Conservation (phyloP, 2,113 vertebrate species). For the Limanda limanda region DNA sequence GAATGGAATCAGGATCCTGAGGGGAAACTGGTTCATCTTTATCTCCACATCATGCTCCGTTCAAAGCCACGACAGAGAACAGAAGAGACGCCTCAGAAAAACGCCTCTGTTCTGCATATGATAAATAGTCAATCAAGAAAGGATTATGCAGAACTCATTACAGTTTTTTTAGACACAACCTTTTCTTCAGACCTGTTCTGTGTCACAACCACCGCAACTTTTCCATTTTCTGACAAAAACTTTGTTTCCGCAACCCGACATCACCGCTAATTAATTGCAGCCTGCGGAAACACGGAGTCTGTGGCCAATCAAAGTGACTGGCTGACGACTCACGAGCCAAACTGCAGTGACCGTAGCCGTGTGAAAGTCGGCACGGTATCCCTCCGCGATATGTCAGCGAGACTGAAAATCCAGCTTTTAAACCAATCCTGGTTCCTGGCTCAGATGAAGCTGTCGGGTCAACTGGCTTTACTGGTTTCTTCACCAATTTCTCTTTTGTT, state of each 20-base stretch:
- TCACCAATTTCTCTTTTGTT: conserved; percentile 14
- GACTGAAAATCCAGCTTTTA: conserved; percentile 41
- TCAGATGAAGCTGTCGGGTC: conserved; percentile 43
- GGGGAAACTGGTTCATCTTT: conserved; percentile 36
- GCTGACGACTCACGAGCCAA: conserved; percentile 67
- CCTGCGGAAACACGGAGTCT: conserved; percentile 35
- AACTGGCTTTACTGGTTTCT: conserved; percentile 44
- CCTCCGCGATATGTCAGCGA: conserved; percentile 36
- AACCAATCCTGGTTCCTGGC: conserved; percentile 37
- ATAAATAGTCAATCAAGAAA: conserved; percentile 9
- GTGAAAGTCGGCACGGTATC: conserved; percentile 49
- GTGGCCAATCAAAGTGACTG: conserved; percentile 70
- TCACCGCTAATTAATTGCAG: conserved; percentile 45
- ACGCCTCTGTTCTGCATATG: conserved; percentile 24
- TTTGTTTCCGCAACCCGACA: neutral
- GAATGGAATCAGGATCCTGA: too few species aligned
- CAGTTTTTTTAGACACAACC: neutral
- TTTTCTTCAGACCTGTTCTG: neutral
- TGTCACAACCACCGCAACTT: neutral
- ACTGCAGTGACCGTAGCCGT: conserved; percentile 56
- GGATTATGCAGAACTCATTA: neutral
- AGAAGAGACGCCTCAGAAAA: conserved; percentile 8
- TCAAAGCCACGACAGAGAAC: conserved; percentile 34
- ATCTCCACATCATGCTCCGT: conserved; percentile 34
- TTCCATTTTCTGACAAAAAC: conserved; percentile 16